phyloP scores from a whole-genome alignment of 2,888 invertebrate species.

The Melanotus villosus region DNA sequence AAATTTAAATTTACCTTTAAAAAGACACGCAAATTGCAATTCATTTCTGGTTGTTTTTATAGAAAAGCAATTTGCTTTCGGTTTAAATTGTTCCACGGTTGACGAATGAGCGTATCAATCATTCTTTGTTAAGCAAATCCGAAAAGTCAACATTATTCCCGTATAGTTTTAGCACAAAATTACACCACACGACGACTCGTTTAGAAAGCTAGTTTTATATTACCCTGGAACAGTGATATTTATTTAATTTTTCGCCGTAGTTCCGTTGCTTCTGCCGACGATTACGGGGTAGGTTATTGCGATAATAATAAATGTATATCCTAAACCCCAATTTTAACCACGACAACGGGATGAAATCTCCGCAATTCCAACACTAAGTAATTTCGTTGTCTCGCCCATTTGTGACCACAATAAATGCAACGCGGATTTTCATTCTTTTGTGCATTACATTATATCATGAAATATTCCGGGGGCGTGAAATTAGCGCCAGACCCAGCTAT shows the following conservation, averaged over 20 bases:
- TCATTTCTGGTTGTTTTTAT: no score
- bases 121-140: no score
- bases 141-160: no score
- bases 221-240: slow-evolving; percentile 4
- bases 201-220: no score
- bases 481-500: background rate
- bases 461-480: background rate
- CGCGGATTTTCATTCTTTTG: slow-evolving; percentile 7
- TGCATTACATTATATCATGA: background rate
- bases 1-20: no score
- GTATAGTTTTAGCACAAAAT: no score
- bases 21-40: no score
- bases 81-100: no score
- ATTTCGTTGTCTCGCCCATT: slow-evolving; percentile 22
- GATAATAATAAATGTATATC: slow-evolving; percentile 32
- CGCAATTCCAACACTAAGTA: slow-evolving; percentile 17
- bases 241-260: slow-evolving; percentile 6
- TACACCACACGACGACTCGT: no score
- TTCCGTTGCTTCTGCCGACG: background rate
- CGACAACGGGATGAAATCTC: slow-evolving; percentile 22
- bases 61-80: no score
- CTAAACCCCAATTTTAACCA: slow-evolving; percentile 25
- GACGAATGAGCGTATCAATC: no score
- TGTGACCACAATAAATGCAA: slow-evolving; percentile 26
- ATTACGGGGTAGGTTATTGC: slow-evolving; percentile 23